Evolutionary conservation across 2,888 invertebrate genomes (phyloP).

Genomic region (Amaurobius ferox): DNA sequence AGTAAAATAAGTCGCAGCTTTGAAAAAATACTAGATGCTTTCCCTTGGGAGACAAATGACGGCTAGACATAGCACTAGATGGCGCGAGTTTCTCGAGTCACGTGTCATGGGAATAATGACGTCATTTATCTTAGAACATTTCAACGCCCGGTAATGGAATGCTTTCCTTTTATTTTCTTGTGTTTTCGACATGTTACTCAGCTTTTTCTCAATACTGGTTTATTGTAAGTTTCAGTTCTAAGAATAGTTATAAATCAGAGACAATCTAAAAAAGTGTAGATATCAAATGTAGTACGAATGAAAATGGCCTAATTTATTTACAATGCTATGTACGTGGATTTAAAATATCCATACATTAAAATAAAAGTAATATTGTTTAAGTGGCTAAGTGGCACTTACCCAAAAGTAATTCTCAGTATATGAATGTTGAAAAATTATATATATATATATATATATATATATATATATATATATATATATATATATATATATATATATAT

Average conservation of each 20-base stretch:
- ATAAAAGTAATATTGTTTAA: no score
- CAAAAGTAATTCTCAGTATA: no score
- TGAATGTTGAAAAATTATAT: no score
- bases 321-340: no score
- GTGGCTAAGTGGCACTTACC: no score
- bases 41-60: slow-evolving; percentile 51
- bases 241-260: background rate
- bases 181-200: slow-evolving; percentile 17
- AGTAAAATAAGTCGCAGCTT: background rate
- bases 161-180: slow-evolving; percentile 36
- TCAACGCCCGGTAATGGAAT: slow-evolving; percentile 58
- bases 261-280: no score
- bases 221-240: background rate
- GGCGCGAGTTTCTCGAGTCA: slow-evolving; percentile 65
- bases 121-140: slow-evolving; percentile 63
- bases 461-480: no score
- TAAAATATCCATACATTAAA: no score
- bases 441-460: no score
- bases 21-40: background rate
- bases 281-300: no score
- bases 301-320: no score
- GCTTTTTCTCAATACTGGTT: background rate
- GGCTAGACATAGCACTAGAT: slow-evolving; percentile 42
- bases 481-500: no score
- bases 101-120: slow-evolving; percentile 64